Percentiles rank a stretch among this genome's conserved stretches.
phyloP scores from a whole-genome alignment of 23 tunicate genomes.

The Botrylloides violaceus region DNA sequence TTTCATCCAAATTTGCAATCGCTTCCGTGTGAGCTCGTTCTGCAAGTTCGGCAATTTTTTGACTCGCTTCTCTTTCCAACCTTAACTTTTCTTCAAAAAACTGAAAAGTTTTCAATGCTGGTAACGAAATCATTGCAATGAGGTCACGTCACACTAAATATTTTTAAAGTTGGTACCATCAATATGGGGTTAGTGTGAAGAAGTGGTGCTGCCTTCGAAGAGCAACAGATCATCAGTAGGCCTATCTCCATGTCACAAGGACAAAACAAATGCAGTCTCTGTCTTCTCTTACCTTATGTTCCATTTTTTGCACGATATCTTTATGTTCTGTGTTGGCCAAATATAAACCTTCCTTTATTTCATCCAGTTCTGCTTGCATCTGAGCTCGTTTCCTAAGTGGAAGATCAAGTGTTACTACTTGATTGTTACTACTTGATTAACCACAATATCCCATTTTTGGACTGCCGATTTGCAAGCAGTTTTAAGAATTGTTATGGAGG shows the following conservation, averaged over 20 bases:
- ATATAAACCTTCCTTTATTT: constrained; percentile 65
- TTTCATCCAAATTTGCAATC: constrained; percentile 75
- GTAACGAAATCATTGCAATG: too few relatives aligned
- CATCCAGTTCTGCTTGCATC: constrained; percentile 92
- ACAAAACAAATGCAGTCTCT: not conserved
- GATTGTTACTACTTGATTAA: not conserved
- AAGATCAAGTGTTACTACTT: not conserved
- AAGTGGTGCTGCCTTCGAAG: too few relatives aligned
- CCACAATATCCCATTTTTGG: not conserved
- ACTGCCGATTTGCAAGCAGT: too few relatives aligned
- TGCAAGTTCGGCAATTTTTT: constrained; percentile 94
- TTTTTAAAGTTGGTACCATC: too few relatives aligned
- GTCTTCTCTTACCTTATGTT: constrained; percentile 57
- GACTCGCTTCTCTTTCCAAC: constrained; percentile 87
- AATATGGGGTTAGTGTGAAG: too few relatives aligned
- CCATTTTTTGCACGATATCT: constrained; percentile 88
- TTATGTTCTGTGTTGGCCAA: constrained; percentile 74
- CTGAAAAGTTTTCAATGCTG: too few relatives aligned
- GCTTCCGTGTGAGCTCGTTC: constrained; percentile 98
- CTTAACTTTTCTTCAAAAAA: constrained; percentile 93
- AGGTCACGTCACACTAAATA: too few relatives aligned
- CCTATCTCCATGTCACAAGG: not conserved
- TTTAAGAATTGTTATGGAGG: too few relatives aligned
- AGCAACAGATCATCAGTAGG: too few relatives aligned
- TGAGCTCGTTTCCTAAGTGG: constrained; percentile 51